These are phyloP conservation scores for Halictus quadricinctus DNA, from an alignment of 2,888 invertebrate species.

Conservation along the genomic window DNA sequence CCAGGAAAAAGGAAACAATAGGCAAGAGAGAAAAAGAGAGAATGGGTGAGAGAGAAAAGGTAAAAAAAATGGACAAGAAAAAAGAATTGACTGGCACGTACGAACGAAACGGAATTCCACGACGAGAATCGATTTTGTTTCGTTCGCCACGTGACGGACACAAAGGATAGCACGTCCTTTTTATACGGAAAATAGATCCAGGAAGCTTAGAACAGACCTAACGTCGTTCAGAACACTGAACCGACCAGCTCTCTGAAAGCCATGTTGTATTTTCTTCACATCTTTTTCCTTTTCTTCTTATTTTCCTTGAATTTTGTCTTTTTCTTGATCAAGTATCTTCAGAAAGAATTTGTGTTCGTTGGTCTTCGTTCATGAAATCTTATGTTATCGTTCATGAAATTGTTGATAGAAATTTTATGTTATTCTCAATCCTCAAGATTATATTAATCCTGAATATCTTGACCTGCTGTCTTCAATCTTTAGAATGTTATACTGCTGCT, in stretches of 20 bases:
- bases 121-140: background rate
- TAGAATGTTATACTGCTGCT: too few species aligned
- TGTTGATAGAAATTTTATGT: background rate
- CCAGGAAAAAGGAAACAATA: background rate
- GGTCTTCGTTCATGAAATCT: background rate
- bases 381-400: too few species aligned
- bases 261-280: background rate
- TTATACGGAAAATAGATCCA: background rate
- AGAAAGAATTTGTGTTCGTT: background rate
- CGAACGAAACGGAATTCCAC: background rate
- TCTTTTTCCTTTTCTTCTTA: background rate
- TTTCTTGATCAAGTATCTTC: background rate
- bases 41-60: background rate
- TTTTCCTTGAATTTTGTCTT: background rate
- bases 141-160: background rate
- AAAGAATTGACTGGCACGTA: background rate
- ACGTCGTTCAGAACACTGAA: background rate
- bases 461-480: background rate
- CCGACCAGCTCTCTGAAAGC: background rate
- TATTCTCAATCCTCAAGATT: background rate
- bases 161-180: background rate
- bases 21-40: background rate
- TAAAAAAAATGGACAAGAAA: background rate
- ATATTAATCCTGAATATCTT: background rate
- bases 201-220: background rate